These are phyloP conservation scores for Arrhopalites spinosus DNA, from an alignment of 2,888 invertebrate species.

Conservation along the genomic window DNA sequence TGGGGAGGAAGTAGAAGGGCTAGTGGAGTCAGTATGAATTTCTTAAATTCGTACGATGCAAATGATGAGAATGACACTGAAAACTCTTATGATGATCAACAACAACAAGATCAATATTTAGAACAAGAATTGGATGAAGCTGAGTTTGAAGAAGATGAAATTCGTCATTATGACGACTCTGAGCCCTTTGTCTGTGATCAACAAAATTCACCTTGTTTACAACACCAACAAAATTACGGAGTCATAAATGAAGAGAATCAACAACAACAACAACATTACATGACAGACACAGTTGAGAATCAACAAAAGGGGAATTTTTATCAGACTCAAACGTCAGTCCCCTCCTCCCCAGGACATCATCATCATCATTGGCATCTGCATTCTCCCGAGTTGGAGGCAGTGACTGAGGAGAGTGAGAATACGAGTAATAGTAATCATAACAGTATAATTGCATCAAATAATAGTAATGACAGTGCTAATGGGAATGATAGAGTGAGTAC, in stretches of 20 bases:
- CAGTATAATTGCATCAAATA: background rate
- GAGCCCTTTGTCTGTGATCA: background rate
- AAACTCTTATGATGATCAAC: background rate
- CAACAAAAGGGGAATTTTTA: background rate
- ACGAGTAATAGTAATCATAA: slow-evolving; percentile 9
- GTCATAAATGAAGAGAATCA: background rate
- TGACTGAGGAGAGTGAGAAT: slow-evolving; percentile 48
- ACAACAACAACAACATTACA: too few species aligned
- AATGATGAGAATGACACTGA: background rate
- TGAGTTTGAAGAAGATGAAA: background rate
- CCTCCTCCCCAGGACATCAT: slow-evolving; percentile 3
- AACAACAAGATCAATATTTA: background rate
- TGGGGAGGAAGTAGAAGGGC: slow-evolving; percentile 10
- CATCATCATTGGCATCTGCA: slow-evolving; percentile 34
- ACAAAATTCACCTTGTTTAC: too few species aligned
- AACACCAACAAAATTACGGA: background rate
- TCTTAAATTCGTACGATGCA: background rate
- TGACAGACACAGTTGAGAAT: background rate
- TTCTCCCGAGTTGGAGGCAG: slow-evolving; percentile 40
- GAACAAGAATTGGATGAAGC: background rate
- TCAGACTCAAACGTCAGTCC: background rate
- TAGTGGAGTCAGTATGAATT: background rate
- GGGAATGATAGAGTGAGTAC: background rate
- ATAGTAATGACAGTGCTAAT: background rate
- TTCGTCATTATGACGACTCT: background rate